A percentile compares a stretch with the other conserved stretches of the same genome.
These are phyloP conservation scores for Flexamia atlantica DNA, from an alignment of 2,888 invertebrate genomes.

Conservation along the genomic window DNA sequence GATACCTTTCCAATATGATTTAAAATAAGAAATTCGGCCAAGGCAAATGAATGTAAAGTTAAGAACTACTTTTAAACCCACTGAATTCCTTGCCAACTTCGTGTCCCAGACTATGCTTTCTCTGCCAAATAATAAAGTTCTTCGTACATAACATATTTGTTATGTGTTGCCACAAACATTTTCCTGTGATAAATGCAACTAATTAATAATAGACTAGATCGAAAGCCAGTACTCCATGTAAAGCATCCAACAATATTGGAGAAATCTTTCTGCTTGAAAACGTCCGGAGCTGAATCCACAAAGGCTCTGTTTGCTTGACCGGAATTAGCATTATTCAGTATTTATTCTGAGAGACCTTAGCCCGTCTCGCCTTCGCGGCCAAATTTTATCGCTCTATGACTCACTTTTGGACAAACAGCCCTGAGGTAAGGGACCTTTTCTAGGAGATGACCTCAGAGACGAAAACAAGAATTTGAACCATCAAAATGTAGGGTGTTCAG, in stretches of 20 bases:
- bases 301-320: not conserved
- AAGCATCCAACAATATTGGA: too few species aligned
- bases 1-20: too few species aligned
- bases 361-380: not conserved
- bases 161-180: too few species aligned
- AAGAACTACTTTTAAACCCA: not conserved
- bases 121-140: not conserved
- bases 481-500: too few species aligned
- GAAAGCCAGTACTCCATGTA: too few species aligned
- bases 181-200: too few species aligned
- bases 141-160: too few species aligned
- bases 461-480: too few species aligned
- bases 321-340: constrained; percentile 10
- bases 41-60: not conserved
- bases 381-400: not conserved
- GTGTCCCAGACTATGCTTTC: not conserved
- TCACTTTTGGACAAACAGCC: not conserved
- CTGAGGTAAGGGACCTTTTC: not conserved
- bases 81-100: not conserved
- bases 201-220: too few species aligned
- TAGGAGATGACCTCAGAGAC: too few species aligned
- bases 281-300: not conserved
- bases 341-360: constrained; percentile 1
- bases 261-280: too few species aligned
- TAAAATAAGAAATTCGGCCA: constrained; percentile 2